Evolutionary conservation across 1,140 invertebrate genomes (phyloP), one percentile per base, ranked within the genome.

Genomic region (Chionoecetes opilio): DNA sequence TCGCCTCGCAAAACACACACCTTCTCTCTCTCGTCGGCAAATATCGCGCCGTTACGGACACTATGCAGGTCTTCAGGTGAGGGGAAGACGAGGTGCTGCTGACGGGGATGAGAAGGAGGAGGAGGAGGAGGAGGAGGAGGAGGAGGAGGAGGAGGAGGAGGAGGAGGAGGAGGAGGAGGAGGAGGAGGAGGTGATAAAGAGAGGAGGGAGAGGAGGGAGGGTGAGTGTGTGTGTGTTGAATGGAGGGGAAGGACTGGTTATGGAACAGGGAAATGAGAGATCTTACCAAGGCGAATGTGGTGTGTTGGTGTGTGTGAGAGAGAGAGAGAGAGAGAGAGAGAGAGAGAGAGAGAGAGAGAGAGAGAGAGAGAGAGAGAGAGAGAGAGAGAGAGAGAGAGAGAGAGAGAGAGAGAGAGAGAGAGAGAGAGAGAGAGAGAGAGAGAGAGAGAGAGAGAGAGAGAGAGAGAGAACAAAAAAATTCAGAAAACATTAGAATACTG

Each of bases 291-390:
- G n/a, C n/a, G 63, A n/a, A n/a, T 75, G 63, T 75, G 32, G 32
- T 86, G 84, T 86, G 82, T 86, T 34, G 5, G 32, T 29, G 84
- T 86, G 31, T 35, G 32, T 35, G 84, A 3, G 84, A 84, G 84
- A 3, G 84, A 84, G 82, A 84, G 82, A 84, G 82, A 84, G 82
- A 84, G 82, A 84, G 82, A 84, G 82, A 84, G 82, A 84, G 82
- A 84, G 82, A 84, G 82, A 84, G 82, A 84, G 82, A 84, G 82
- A 84, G 82, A 84, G 82, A 84, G 82, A 84, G 82, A 84, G 82
- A 84, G 82, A 84, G 82, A 84, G 82, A 84, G 82, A 84, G 82
- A 84, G 82, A 84, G 82, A 84, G 82, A 84, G n/a, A 84, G 82
- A 84, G 82, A 84, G 82, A 84, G 46, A 53, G 46, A 53, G 46